These are phyloP conservation scores for Asobara japonica DNA, from an alignment of 1,140 invertebrate species.

Conservation along the genomic window DNA sequence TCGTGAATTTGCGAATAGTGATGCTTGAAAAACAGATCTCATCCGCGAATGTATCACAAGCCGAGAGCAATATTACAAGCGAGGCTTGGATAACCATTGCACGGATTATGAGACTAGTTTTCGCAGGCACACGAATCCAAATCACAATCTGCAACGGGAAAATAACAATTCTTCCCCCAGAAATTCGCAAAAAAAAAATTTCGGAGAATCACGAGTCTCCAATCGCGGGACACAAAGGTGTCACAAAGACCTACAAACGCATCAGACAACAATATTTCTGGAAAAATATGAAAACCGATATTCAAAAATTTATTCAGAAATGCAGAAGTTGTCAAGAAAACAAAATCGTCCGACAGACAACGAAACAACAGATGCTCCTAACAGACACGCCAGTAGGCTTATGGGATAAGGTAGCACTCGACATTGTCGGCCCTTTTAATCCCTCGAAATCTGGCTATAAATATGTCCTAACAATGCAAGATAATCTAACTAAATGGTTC, in stretches of 20 bases:
- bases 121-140: conserved; percentile 7
- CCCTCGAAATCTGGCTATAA: conserved; percentile 8
- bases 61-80: neutral
- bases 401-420: neutral
- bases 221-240: neutral
- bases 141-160: conserved; percentile 20
- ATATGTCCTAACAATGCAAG: conserved; percentile 18
- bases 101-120: neutral
- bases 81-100: neutral
- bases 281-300: no score
- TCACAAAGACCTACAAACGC: conserved; percentile 11
- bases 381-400: neutral
- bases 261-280: no score
- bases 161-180: no score
- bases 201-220: neutral
- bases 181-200: conserved; percentile 1
- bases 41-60: neutral
- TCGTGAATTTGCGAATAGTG: neutral
- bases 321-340: conserved; percentile 2
- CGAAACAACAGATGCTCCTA: neutral
- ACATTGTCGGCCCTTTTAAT: neutral
- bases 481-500: no score
- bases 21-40: neutral
- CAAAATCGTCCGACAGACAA: neutral
- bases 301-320: neutral